Conservation (phyloP, 2,113 vertebrate genomes). For the Antechinus stuartii region DNA sequence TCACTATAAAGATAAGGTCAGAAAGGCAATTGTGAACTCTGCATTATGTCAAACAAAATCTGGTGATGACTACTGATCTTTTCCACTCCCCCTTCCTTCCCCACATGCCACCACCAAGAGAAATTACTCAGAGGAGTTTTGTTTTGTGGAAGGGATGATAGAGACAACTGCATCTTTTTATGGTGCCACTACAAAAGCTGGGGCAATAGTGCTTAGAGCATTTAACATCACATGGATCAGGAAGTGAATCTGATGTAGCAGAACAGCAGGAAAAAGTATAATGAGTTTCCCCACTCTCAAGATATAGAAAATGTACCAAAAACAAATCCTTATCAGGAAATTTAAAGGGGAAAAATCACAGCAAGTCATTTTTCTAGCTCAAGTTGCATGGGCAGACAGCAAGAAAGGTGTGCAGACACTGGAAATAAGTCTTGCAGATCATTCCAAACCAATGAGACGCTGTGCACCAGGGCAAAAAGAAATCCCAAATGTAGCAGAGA, state of each 20-base stretch:
- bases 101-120: too few relatives aligned
- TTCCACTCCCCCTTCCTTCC: neutral
- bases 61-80: constrained; percentile 24
- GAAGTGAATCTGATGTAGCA: neutral
- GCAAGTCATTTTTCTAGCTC: neutral
- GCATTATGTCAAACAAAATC: neutral
- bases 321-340: neutral
- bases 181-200: neutral
- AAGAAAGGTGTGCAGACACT: neutral
- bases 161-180: neutral
- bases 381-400: neutral
- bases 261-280: neutral
- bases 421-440: neutral
- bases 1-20: constrained; percentile 87
- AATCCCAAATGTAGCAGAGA: neutral
- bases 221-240: neutral
- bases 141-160: neutral
- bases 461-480: neutral
- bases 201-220: neutral
- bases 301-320: neutral
- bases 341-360: neutral
- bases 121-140: neutral
- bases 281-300: neutral
- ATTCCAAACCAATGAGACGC: neutral
- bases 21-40: constrained; percentile 43